These are phyloP conservation scores for Danio aesculapii DNA, from an alignment of 2,797 vertebrate genomes.

Conservation along the genomic window DNA sequence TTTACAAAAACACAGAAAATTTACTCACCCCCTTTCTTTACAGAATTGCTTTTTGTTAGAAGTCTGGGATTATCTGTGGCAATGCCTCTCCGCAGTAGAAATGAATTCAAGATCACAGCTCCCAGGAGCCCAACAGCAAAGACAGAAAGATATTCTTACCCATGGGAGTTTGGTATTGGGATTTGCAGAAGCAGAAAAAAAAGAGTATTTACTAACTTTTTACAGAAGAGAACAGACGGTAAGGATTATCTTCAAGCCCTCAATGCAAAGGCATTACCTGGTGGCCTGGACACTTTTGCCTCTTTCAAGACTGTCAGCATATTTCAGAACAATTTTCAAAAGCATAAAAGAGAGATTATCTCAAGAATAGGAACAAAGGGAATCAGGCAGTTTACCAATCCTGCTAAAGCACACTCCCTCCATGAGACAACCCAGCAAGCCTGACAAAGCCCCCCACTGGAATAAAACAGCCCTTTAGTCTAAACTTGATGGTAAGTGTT, in stretches of 20 bases:
- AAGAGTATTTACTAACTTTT: conserved; percentile 33
- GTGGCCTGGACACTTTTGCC: conserved; percentile 27
- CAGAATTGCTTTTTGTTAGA: conserved; percentile 62
- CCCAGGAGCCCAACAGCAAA: conserved; percentile 48
- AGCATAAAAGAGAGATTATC: conserved; percentile 40
- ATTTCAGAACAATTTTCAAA: conserved; percentile 39
- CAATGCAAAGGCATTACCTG: conserved; percentile 27
- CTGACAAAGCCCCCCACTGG: conserved; percentile 3
- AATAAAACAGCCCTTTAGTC: conserved; percentile 28
- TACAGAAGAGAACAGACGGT: conserved; percentile 21
- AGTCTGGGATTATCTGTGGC: conserved; percentile 65
- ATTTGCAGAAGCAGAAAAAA: conserved; percentile 1
- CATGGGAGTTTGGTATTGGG: conserved; percentile 27
- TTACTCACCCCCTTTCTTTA: conserved; percentile 44
- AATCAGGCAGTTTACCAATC: conserved; percentile 36
- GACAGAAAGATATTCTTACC: conserved; percentile 6
- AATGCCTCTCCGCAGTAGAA: conserved; percentile 59
- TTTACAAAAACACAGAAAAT: conserved; percentile 57
- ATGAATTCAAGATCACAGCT: conserved; percentile 67
- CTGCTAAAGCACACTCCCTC: conserved; percentile 17
- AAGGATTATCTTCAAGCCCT: conserved; percentile 8
- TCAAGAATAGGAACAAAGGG: conserved; percentile 32
- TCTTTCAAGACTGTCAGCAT: conserved; percentile 30
- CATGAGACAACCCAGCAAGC: conserved; percentile 4
- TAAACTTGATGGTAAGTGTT: conserved; percentile 32